Percentiles rank a stretch among this genome's conserved stretches.
These are phyloP conservation scores for Hypselothyrea guttata DNA, from an alignment of 2,888 invertebrate genomes.

Conservation along the genomic window DNA sequence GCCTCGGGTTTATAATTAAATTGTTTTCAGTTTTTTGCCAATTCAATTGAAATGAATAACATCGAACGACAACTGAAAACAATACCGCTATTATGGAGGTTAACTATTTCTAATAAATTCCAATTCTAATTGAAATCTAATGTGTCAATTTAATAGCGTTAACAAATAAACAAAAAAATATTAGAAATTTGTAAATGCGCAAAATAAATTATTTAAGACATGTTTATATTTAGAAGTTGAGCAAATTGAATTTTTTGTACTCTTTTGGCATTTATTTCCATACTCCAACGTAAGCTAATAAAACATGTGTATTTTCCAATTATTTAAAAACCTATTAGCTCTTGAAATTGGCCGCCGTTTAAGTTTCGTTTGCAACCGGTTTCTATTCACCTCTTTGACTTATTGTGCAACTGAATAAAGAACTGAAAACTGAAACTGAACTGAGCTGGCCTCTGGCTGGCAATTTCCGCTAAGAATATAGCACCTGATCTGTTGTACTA, in stretches of 20 bases:
- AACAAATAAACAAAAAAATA: too few species aligned
- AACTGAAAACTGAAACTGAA: slow-evolving; percentile 25
- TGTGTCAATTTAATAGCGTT: too few species aligned
- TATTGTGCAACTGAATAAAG: slow-evolving; percentile 45
- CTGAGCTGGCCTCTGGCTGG: slow-evolving; percentile 17
- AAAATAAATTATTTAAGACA: too few species aligned
- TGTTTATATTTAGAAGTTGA: too few species aligned
- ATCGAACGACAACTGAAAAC: background rate
- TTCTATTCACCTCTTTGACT: slow-evolving; percentile 15
- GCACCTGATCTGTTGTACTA: background rate
- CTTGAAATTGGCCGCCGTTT: slow-evolving; percentile 44
- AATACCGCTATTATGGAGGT: slow-evolving; percentile 38
- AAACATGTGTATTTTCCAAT: slow-evolving; percentile 10
- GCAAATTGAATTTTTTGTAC: too few species aligned
- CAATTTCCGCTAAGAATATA: slow-evolving; percentile 50
- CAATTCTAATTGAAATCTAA: too few species aligned
- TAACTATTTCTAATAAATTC: slow-evolving; percentile 2
- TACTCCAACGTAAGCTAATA: too few species aligned
- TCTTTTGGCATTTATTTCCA: too few species aligned
- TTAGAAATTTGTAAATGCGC: too few species aligned
- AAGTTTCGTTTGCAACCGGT: slow-evolving; percentile 33
- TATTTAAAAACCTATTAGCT: slow-evolving; percentile 36
- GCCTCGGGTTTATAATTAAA: slow-evolving; percentile 35
- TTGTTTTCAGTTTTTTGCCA: slow-evolving; percentile 23
- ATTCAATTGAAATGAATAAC: slow-evolving; percentile 16